These are phyloP conservation scores for Phaethon lepturus DNA, from an alignment of 2,113 vertebrate genomes.

Conservation along the genomic window DNA sequence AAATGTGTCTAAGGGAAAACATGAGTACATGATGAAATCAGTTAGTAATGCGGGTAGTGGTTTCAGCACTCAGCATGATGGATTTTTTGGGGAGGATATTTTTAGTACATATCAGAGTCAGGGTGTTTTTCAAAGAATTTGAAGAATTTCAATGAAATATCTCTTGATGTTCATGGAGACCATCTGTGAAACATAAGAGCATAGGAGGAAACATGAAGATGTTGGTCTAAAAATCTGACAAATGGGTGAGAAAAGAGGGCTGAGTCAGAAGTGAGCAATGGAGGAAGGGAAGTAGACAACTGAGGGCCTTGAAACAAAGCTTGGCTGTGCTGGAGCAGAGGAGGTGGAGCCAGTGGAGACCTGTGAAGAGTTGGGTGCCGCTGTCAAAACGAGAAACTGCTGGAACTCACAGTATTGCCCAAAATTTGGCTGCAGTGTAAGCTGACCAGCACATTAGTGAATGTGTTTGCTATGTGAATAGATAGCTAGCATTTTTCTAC, in stretches of 20 bases:
- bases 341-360: not conserved
- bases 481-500: not conserved
- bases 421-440: not conserved
- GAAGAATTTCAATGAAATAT: not conserved
- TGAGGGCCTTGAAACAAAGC: not conserved
- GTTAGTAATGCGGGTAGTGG: not conserved
- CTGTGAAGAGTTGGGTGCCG: not conserved
- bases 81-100: not conserved
- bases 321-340: not conserved
- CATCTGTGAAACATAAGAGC: not conserved
- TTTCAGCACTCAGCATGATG: not conserved
- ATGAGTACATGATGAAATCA: not conserved
- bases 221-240: not conserved
- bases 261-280: not conserved
- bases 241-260: not conserved
- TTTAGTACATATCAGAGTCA: not conserved
- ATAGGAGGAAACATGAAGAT: not conserved
- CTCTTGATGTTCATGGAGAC: not conserved
- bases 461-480: not conserved
- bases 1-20: not conserved
- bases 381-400: not conserved
- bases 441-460: not conserved
- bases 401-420: not conserved
- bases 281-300: not conserved
- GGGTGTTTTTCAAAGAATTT: not conserved